Evolutionary conservation across 2,797 vertebrate genomes (phyloP).

Genomic region (Chrysolophus pictus): DNA sequence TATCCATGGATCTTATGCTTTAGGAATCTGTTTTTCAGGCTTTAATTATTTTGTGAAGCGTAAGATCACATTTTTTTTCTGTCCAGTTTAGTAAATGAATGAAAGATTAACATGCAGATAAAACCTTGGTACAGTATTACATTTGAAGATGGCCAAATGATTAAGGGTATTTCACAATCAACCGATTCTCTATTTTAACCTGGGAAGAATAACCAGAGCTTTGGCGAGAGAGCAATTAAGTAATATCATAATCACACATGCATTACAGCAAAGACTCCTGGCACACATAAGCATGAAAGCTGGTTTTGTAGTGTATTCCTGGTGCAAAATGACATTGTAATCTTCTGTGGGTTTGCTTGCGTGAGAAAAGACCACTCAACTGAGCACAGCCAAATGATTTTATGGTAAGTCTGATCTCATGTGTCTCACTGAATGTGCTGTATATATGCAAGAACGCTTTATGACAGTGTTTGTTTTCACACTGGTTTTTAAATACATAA

Average conservation of each 20-base stretch:
- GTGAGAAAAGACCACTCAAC: not conserved
- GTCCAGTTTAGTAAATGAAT: not conserved
- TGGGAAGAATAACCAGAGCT: not conserved
- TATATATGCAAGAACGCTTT: not conserved
- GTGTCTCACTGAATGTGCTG: not conserved
- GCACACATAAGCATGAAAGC: not conserved
- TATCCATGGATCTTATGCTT: not conserved
- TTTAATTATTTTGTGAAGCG: not conserved
- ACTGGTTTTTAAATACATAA: not conserved
- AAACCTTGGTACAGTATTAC: not conserved
- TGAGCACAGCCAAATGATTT: not conserved
- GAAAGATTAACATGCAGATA: not conserved
- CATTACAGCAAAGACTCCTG: constrained; percentile 1
- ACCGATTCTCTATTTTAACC: constrained; percentile 17
- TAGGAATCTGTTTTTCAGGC: not conserved
- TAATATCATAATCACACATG: constrained; percentile 5
- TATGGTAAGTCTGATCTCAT: not conserved
- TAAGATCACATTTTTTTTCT: constrained; percentile 19
- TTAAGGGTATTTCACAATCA: constrained; percentile 15
- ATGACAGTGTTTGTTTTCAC: not conserved
- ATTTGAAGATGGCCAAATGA: not conserved
- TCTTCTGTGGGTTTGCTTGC: not conserved
- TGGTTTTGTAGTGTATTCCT: constrained; percentile 6
- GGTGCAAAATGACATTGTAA: not conserved
- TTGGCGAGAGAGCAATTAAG: constrained; percentile 22